phyloP scores from a whole-genome alignment of 2,113 vertebrate species.

The Tiliqua scincoides region DNA sequence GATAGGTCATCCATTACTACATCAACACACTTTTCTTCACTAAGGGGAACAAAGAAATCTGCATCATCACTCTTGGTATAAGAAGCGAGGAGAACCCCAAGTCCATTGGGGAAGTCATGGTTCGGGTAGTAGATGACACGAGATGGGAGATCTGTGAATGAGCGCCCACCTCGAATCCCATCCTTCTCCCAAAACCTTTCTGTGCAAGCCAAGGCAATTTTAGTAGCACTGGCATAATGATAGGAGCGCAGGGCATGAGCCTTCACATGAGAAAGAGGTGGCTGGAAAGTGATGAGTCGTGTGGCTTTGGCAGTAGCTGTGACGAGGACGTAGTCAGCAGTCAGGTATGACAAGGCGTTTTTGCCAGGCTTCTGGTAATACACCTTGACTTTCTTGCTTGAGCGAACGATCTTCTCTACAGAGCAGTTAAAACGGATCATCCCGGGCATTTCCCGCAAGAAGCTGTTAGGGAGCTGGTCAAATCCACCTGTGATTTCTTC shows the following conservation, averaged over 20 bases:
- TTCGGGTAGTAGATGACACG: conserved; percentile 85
- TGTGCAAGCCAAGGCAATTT: conserved; percentile 81
- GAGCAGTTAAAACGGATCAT: conserved; percentile 11
- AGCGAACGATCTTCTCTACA: not conserved
- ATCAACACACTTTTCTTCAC: conserved; percentile 60
- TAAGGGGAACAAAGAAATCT: conserved; percentile 74
- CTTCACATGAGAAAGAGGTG: conserved; percentile 74
- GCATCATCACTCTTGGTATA: conserved; percentile 81
- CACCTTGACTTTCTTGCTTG: not conserved
- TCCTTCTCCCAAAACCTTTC: conserved; percentile 81
- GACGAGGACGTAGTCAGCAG: conserved; percentile 75
- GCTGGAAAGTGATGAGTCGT: conserved; percentile 78
- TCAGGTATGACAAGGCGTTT: conserved; percentile 27
- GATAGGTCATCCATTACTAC: conserved; percentile 77
- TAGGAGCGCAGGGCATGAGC: conserved; percentile 75
- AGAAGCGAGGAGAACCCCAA: conserved; percentile 79
- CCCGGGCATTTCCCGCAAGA: not conserved
- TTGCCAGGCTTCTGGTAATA: conserved; percentile 2
- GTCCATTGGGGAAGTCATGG: conserved; percentile 69
- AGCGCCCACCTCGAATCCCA: conserved; percentile 78
- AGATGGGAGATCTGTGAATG: conserved; percentile 77
- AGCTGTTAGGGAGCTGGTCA: conserved; percentile 45
- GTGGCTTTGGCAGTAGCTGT: conserved; percentile 78
- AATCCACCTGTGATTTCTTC: conserved; percentile 46
- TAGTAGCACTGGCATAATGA: conserved; percentile 80